Percentiles rank a stretch among this genome's conserved stretches.
phyloP scores from a whole-genome alignment of 2,797 vertebrate genomes.

The Enteromius fasciolatus region DNA sequence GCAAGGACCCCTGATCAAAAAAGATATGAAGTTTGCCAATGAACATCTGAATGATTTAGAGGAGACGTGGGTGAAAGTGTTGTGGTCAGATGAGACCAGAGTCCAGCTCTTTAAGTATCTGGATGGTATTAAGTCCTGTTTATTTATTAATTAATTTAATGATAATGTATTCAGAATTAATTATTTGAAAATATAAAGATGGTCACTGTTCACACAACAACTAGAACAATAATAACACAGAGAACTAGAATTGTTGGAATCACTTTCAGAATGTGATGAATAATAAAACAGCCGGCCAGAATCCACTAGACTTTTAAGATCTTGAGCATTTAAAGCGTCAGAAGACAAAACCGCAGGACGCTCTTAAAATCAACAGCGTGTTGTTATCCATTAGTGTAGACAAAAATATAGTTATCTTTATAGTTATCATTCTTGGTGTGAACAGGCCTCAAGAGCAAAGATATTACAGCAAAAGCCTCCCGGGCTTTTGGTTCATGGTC shows the following conservation, averaged over 20 bases:
- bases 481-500: background rate
- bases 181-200: background rate
- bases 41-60: no score
- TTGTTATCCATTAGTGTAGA: background rate
- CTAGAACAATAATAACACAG: background rate
- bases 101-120: no score
- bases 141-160: background rate
- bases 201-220: background rate
- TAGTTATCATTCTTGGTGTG: background rate
- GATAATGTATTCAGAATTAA: background rate
- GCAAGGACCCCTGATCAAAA: no score
- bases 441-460: background rate
- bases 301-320: background rate
- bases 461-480: constrained; percentile 2
- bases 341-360: background rate
- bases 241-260: no score
- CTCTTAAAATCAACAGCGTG: background rate
- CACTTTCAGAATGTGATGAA: background rate
- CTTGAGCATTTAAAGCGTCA: background rate
- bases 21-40: no score
- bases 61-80: no score
- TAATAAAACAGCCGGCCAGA: background rate
- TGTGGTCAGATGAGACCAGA: no score
- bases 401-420: background rate
- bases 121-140: no score